These are phyloP conservation scores for Pelochelys cantorii DNA, from an alignment of 2,797 vertebrate genomes.

Conservation along the genomic window DNA sequence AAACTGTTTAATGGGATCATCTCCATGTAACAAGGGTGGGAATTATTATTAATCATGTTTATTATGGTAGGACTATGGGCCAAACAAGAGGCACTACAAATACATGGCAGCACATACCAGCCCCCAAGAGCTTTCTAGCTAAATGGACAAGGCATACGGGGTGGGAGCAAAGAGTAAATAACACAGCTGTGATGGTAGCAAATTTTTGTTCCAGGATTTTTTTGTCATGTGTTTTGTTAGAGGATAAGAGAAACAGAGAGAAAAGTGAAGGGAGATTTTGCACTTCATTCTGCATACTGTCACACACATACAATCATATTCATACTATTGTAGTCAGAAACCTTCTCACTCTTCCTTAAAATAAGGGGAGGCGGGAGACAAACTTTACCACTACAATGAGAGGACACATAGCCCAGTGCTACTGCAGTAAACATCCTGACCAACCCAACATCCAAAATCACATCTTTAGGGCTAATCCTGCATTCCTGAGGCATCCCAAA, in stretches of 20 bases:
- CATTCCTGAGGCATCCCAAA: neutral
- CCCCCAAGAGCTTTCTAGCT: neutral
- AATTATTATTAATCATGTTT: neutral
- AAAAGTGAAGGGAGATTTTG: neutral
- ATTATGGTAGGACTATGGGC: neutral
- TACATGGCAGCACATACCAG: neutral
- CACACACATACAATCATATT: neutral
- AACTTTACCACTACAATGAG: neutral
- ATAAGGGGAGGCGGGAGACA: neutral
- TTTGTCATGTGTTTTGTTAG: neutral
- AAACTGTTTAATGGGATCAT: fast-evolving
- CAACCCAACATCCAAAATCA: neutral
- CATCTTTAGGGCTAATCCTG: neutral
- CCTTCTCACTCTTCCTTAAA: neutral
- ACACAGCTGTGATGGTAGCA: neutral
- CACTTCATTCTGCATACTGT: neutral
- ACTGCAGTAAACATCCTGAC: neutral
- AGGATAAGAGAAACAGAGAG: neutral
- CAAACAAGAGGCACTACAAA: fast-evolving
- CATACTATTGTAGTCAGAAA: neutral
- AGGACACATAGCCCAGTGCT: neutral
- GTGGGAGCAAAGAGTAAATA: neutral
- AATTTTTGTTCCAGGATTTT: neutral
- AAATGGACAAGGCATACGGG: neutral
- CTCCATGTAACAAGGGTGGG: neutral